Conservation (phyloP, 2,888 invertebrate species). For the Acanthacorydalis orientalis region DNA sequence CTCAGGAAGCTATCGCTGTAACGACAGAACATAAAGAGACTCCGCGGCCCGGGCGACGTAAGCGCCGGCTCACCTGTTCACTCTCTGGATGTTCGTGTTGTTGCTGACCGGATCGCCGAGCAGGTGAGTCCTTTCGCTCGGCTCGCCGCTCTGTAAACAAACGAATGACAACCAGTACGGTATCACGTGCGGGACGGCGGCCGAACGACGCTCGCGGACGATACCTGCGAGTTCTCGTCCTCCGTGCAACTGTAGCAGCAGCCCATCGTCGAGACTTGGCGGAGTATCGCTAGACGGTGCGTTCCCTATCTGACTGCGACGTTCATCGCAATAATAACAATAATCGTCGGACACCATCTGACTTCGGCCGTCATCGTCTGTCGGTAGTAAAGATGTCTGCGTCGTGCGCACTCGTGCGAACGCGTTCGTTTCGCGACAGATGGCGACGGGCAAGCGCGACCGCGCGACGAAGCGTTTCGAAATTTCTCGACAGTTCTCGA, state of each 20-base stretch:
- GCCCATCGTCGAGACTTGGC: conserved; percentile 30
- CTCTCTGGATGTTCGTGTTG: conserved; percentile 51
- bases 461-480: no score
- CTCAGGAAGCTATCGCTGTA: conserved; percentile 46
- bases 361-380: no score
- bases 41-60: background rate
- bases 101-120: conserved; percentile 61
- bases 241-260: conserved; percentile 59
- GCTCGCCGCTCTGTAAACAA: conserved; percentile 32
- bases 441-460: no score
- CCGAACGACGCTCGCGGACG: conserved; percentile 9
- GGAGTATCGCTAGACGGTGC: background rate
- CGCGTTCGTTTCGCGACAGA: no score
- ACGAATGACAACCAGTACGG: background rate
- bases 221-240: conserved; percentile 50
- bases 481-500: no score
- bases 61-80: conserved; percentile 33
- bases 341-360: no score
- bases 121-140: conserved; percentile 63
- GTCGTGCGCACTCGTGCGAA: no score
- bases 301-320: no score
- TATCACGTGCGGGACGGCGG: conserved; percentile 2
- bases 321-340: no score
- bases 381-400: no score
- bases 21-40: conserved; percentile 10